phyloP scores from a whole-genome alignment of 2,888 invertebrate species.

The Microctonus brassicae region DNA sequence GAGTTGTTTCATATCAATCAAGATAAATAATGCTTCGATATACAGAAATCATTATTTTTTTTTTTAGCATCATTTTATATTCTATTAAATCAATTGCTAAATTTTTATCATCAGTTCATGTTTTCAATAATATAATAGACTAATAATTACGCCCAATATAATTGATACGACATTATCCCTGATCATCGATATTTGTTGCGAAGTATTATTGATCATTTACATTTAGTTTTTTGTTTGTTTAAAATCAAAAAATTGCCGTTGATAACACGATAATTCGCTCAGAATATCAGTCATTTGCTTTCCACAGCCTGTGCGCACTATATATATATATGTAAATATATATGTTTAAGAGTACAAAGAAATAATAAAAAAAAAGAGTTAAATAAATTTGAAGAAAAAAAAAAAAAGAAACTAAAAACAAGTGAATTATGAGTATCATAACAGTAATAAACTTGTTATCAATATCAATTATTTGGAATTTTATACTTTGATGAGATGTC shows the following conservation, averaged over 20 bases:
- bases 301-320: constrained; percentile 29
- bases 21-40: neutral
- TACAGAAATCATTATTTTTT: neutral
- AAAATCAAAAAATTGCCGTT: neutral
- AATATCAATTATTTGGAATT: neutral
- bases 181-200: neutral
- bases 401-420: neutral
- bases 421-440: neutral
- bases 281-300: constrained; percentile 11
- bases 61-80: neutral
- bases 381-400: neutral
- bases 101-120: neutral
- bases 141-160: neutral
- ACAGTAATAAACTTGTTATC: neutral
- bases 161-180: neutral
- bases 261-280: neutral
- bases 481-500: neutral
- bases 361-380: neutral
- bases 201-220: neutral
- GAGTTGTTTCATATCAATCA: neutral
- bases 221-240: neutral
- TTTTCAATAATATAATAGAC: neutral
- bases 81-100: neutral
- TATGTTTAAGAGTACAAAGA: neutral
- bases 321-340: neutral